Base-by-base conservation (phyloP, 1,140 invertebrate species). In the Caenorhabditis inopinata region DNA sequence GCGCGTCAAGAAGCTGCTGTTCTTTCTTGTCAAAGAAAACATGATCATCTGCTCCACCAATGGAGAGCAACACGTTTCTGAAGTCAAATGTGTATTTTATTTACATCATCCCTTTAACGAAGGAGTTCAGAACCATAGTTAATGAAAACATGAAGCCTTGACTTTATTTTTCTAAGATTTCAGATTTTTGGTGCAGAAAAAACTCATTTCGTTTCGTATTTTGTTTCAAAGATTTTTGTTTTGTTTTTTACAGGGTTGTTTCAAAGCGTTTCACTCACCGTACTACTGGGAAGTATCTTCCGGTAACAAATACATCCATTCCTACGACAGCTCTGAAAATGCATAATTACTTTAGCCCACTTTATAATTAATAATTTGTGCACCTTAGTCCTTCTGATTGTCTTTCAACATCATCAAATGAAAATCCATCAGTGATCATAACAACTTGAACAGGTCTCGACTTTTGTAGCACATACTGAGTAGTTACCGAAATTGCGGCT, bases 11-110 rank as follows among this genome's bases (percentile, higher is more conserved):
- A 25, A 68, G 58, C 27, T 25, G 29, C 58, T n/a, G n/a, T 32
- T 68, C 58, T 68, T 68, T 68, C 58, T 68, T 68, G 32, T 68
- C 58, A 38, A 68, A 68, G 32, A 68, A 68, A 68, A 68, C 58
- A 68, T 68, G 58, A 68, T 68, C 58, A 68, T 68, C 58, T 42
- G 32, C 58, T 68, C 58, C 58, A 21, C 58, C 58, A 21, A 68
- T 68, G 12, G 32, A 68, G 32, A 11, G 32, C 58, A 68, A 68
- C 58, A 68, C 58, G 23, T 68, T 68, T 68, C 58, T 68, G 58
- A n/a, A 68, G 38, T 25, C n/a, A n/a, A n/a, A n/a, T n/a, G n/a
- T n/a, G n/a, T n/a, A n/a, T n/a, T n/a, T n/a, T n/a, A n/a, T n/a
- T n/a, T n/a, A n/a, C n/a, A n/a, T n/a, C n/a, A n/a, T n/a, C n/a